phyloP scores from a whole-genome alignment of 2,797 vertebrate species.

The Tangara arthus region DNA sequence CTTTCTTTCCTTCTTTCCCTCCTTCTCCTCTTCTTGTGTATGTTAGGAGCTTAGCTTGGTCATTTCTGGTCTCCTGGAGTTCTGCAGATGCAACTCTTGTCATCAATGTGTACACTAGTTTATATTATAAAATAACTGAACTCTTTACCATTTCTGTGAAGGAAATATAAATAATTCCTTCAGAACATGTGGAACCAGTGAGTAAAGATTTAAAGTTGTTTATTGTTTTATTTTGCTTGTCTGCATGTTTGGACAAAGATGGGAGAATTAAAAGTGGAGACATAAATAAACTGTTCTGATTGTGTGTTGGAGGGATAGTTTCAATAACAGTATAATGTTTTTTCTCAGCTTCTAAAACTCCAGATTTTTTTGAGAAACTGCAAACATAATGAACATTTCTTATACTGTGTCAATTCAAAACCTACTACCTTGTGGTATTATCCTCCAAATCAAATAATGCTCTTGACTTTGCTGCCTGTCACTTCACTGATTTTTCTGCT shows the following conservation, averaged over 20 bases:
- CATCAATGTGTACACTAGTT: no score
- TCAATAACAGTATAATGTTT: neutral
- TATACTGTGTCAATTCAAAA: neutral
- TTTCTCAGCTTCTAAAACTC: neutral
- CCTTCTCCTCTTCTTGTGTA: neutral
- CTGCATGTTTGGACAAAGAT: neutral
- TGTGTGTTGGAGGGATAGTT: neutral
- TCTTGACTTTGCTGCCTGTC: neutral
- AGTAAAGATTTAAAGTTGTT: neutral
- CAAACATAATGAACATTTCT: neutral
- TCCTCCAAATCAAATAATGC: neutral
- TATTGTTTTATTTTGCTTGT: neutral
- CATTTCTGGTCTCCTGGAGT: neutral
- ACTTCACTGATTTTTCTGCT: neutral
- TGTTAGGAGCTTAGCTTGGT: neutral
- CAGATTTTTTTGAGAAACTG: neutral
- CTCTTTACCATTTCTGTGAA: neutral
- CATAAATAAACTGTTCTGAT: neutral
- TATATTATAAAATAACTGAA: neutral
- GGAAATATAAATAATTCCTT: neutral
- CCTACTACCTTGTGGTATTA: neutral
- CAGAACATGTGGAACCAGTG: neutral
- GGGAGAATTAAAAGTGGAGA: neutral
- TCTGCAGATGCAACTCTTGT: neutral
- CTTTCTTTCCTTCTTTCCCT: no score